Percentiles rank a stretch among this genome's conserved stretches.
phyloP scores from a whole-genome alignment of 2,888 invertebrate genomes.

The Oscheius myriophilus region DNA sequence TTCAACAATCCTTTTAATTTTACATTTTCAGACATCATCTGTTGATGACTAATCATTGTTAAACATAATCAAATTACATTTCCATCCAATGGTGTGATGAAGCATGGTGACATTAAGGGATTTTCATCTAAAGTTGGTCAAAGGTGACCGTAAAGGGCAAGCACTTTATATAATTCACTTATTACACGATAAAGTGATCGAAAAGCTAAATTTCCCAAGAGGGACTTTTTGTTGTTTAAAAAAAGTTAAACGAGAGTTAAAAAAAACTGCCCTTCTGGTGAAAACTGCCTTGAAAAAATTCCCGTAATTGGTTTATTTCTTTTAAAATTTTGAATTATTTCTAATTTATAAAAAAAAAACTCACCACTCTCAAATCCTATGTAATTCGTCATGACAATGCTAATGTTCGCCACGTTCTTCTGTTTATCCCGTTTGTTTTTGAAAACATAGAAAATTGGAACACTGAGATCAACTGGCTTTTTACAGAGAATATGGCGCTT shows the following conservation, averaged over 20 bases:
- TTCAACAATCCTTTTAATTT: too few relatives aligned
- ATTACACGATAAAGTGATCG: too few relatives aligned
- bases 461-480: constrained; percentile 40
- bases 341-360: constrained; percentile 3
- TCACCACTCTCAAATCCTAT: constrained; percentile 51
- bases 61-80: too few relatives aligned
- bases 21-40: too few relatives aligned
- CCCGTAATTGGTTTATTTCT: neutral
- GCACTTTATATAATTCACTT: too few relatives aligned
- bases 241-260: too few relatives aligned
- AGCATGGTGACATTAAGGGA: too few relatives aligned
- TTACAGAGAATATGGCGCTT: constrained; percentile 45
- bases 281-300: too few relatives aligned
- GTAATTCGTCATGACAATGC: constrained; percentile 40
- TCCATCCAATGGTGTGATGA: too few relatives aligned
- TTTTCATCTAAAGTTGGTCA: neutral
- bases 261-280: neutral
- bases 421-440: constrained; percentile 46
- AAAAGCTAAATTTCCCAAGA: too few relatives aligned
- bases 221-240: too few relatives aligned
- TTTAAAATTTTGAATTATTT: neutral
- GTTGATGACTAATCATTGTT: too few relatives aligned
- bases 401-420: constrained; percentile 40
- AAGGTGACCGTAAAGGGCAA: neutral
- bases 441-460: constrained; percentile 41